Conservation (phyloP, 2,113 vertebrate species). For the Sprattus sprattus region DNA sequence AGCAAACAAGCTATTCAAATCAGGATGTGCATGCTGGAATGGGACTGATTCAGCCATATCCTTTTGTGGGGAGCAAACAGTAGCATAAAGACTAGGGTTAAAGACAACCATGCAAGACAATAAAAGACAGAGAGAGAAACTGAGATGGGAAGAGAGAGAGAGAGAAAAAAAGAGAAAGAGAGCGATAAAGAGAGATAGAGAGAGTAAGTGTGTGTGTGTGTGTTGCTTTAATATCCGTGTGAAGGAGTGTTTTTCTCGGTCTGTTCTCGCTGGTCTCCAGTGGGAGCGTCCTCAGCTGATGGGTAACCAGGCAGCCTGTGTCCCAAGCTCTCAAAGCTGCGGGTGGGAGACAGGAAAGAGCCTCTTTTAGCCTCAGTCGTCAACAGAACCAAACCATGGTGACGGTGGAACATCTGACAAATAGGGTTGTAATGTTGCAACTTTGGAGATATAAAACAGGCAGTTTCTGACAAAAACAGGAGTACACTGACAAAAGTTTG, state of each 20-base stretch:
- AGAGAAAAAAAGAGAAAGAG: background rate
- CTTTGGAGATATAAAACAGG: background rate
- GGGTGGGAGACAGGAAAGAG: constrained; percentile 41
- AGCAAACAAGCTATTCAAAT: background rate
- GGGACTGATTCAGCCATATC: background rate
- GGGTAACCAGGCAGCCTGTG: constrained; percentile 52
- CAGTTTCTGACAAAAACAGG: too few species aligned
- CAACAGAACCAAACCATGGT: constrained; percentile 52
- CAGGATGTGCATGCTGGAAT: background rate
- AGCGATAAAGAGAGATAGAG: background rate
- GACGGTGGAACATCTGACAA: constrained; percentile 29
- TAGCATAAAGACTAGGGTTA: background rate
- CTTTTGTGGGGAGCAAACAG: background rate
- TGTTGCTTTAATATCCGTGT: background rate
- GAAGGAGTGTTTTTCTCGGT: constrained; percentile 57
- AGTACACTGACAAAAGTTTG: too few species aligned
- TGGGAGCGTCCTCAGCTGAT: constrained; percentile 36
- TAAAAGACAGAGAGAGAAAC: background rate
- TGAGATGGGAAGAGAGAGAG: background rate
- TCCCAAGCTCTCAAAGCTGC: constrained; percentile 35
- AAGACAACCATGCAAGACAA: background rate
- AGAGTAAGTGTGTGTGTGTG: too few species aligned
- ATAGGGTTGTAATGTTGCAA: background rate
- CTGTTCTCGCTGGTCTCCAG: constrained; percentile 25
- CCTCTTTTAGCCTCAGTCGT: constrained; percentile 13